A percentile compares a stretch with the other conserved stretches of the same genome.
phyloP scores from a whole-genome alignment of 2,797 vertebrate species.

The Acanthornis magna region DNA sequence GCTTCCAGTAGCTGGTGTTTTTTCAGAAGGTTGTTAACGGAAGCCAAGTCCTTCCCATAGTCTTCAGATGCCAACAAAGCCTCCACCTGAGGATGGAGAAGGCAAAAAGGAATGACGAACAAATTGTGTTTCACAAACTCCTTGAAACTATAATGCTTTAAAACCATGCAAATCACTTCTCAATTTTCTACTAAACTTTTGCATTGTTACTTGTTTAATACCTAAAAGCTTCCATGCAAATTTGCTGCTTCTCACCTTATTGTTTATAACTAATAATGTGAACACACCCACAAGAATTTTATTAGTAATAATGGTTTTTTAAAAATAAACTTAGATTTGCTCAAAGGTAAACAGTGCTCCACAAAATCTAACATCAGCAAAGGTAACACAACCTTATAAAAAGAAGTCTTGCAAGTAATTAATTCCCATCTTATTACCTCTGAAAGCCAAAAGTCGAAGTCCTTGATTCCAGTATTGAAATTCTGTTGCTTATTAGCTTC shows the following conservation, averaged over 20 bases:
- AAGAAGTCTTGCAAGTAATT: not conserved
- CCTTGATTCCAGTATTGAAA: slow-evolving; percentile 98
- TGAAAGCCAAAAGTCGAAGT: slow-evolving; percentile 99
- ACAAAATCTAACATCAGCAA: not conserved
- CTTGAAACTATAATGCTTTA: not conserved
- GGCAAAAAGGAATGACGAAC: not conserved
- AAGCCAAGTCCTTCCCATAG: slow-evolving; percentile 97
- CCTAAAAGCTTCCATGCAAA: not conserved
- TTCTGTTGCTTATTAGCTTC: slow-evolving; percentile 99
- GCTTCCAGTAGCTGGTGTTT: slow-evolving; percentile 97
- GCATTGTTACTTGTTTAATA: not conserved
- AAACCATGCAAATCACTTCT: not conserved
- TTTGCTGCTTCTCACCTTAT: not conserved
- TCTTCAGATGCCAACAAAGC: slow-evolving; percentile 97
- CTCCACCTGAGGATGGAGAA: slow-evolving; percentile 82
- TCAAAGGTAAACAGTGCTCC: not conserved
- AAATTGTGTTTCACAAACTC: not conserved
- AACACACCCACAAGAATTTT: not conserved
- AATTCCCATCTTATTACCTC: slow-evolving; percentile 79
- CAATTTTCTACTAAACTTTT: not conserved
- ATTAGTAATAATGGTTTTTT: not conserved
- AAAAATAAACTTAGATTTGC: not conserved
- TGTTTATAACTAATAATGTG: not conserved
- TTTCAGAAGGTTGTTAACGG: slow-evolving; percentile 97
- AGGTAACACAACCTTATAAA: not conserved